Percentiles rank a stretch among this genome's conserved stretches.
Evolutionary conservation across 2,888 invertebrate genomes (phyloP).

Genomic region (Drosophila ustulata): DNA sequence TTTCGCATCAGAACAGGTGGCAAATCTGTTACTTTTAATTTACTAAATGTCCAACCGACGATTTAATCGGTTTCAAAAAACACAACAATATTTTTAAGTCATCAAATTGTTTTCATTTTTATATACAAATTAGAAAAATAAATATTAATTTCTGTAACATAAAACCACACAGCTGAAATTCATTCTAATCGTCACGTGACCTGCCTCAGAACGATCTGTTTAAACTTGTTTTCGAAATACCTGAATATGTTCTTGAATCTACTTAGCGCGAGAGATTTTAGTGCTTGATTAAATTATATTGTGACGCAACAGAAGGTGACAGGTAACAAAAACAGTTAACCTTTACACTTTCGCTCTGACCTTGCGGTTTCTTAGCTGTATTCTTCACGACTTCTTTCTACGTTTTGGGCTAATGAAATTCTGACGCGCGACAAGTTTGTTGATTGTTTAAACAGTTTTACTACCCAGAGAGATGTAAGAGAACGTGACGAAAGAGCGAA

Average conservation of each 20-base stretch:
- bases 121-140: slow-evolving; percentile 10
- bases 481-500: slow-evolving; percentile 23
- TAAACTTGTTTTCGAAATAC: not conserved
- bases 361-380: slow-evolving; percentile 33
- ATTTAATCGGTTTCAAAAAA: not conserved
- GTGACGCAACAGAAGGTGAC: slow-evolving; percentile 31
- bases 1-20: no score
- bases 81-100: not conserved
- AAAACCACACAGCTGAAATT: not conserved
- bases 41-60: not conserved
- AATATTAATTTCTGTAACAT: not conserved
- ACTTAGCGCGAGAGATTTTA: not conserved
- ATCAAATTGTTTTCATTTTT: not conserved
- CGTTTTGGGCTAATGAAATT: slow-evolving; percentile 43
- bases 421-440: slow-evolving; percentile 33
- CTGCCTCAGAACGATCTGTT: not conserved
- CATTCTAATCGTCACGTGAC: not conserved
- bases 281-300: not conserved
- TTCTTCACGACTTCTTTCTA: not conserved
- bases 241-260: not conserved
- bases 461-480: not conserved
- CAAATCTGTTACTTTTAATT: not conserved
- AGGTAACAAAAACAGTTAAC: slow-evolving; percentile 24
- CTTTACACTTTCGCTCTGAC: slow-evolving; percentile 54
- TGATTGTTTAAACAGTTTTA: not conserved